Percentiles rank a stretch among this genome's conserved stretches.
These are phyloP conservation scores for Indicator indicator DNA, from an alignment of 2,113 vertebrate species.

Conservation along the genomic window DNA sequence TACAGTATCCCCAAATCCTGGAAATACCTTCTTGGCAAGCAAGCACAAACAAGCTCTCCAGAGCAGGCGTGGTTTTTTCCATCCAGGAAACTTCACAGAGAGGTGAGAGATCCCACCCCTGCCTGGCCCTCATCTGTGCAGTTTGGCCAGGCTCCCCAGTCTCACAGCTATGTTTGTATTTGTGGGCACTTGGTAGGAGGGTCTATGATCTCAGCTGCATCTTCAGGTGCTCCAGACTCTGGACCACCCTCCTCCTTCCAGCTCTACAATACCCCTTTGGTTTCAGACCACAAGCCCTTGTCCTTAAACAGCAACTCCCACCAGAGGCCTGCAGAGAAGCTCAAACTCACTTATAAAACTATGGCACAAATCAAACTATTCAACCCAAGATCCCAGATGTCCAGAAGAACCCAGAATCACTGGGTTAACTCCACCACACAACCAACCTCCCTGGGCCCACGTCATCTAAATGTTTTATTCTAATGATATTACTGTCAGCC, in stretches of 20 bases:
- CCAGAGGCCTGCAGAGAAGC: neutral
- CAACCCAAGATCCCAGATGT: neutral
- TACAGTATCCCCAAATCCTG: slow-evolving; percentile 48
- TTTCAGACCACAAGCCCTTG: neutral
- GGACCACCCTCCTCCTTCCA: neutral
- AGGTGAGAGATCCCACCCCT: neutral
- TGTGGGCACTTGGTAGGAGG: neutral
- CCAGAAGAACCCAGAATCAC: neutral
- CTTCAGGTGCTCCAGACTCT: neutral
- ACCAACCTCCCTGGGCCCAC: neutral
- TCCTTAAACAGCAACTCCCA: neutral
- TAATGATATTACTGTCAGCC: slow-evolving; percentile 7
- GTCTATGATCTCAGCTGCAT: neutral
- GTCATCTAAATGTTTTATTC: slow-evolving; percentile 46
- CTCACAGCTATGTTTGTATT: neutral
- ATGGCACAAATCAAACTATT: neutral
- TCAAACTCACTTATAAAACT: neutral
- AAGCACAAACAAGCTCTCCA: slow-evolving; percentile 18
- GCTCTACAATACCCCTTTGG: neutral
- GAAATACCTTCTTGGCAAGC: slow-evolving; percentile 52
- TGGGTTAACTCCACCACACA: neutral
- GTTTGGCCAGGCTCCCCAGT: neutral
- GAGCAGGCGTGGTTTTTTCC: slow-evolving; percentile 2
- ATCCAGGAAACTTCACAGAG: slow-evolving; percentile 20
- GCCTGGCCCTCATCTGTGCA: neutral